Base-by-base conservation (phyloP, 2,113 vertebrate species). In the Leucoraja erinaceus region DNA sequence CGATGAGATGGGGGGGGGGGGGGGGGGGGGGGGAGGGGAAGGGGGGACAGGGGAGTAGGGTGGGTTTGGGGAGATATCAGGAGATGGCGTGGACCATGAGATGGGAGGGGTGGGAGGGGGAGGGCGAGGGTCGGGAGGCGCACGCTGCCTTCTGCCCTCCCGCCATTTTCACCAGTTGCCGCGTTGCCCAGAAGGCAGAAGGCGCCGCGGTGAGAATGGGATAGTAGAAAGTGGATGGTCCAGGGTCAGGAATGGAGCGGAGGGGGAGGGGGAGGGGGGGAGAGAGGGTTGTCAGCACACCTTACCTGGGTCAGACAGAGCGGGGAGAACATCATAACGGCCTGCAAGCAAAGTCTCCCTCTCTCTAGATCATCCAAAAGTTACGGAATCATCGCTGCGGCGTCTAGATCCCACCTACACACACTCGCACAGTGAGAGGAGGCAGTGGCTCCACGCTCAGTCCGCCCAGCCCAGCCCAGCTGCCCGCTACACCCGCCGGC, bases 261-360 rank as follows among this genome's bases (percentile, higher is more conserved):
- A 72, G 10, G 4, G 68, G 68, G 68, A 20, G 4, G 16, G 68
- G 10, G 4, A 18, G 68, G 68, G 16, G 4, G 16, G 68, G 31
- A 47, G 31, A 8, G 33, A 22, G 59, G 16, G n/a, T 4, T 18
- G 9, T n/a, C 61, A 10, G 14, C 83, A 56, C 59, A 63, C 22
- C 18, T 90, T 91, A 91, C 90, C 90, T 91, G 90, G 70, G 90
- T 91, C 90, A 91, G 66, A 31, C 90, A 91, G 90, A 91, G 90
- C 20, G 90, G 90, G 12, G 90, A 91, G 47, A 72, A 91, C 90
- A 91, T 91, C 90, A 91, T 91, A 33, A 25, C 90, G 38, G 70
- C 63, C 66, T 91, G 88, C 31, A 70, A 70, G 38, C 33, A 3
- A 90, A 90, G 88, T 90, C 61, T 68, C 31, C 4, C 38, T 47